Percentiles rank a stretch among this genome's conserved stretches.
phyloP scores from a whole-genome alignment of 2,797 vertebrate species.

The Podargus strigoides region DNA sequence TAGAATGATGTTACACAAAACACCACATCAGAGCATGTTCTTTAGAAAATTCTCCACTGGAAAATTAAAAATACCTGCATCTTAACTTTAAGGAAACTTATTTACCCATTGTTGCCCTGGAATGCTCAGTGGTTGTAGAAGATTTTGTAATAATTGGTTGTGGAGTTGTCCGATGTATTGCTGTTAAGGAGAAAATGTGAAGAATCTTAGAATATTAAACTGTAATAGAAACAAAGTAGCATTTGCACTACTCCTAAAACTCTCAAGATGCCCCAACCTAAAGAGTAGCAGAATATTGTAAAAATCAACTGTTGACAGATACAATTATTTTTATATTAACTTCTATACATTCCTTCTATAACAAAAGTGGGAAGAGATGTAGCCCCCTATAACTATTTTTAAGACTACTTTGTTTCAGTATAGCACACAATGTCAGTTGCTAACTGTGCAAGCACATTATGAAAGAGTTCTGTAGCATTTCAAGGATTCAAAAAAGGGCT shows the following conservation, averaged over 20 bases:
- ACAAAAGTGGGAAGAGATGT: neutral
- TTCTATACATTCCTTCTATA: neutral
- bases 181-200: constrained; percentile 56
- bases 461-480: neutral
- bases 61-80: neutral
- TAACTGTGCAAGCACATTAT: neutral
- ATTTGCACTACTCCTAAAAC: neutral
- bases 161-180: constrained; percentile 39
- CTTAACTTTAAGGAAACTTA: constrained; percentile 19
- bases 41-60: neutral
- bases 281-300: neutral
- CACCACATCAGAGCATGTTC: neutral
- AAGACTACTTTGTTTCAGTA: neutral
- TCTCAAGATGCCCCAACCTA: neutral
- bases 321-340: neutral
- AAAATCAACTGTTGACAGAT: neutral
- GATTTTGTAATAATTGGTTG: constrained; percentile 53
- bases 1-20: neutral
- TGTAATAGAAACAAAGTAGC: neutral
- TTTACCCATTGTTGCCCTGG: constrained; percentile 67
- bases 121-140: constrained; percentile 5
- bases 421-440: neutral
- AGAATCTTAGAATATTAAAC: constrained; percentile 40
- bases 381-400: neutral
- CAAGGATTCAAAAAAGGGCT: neutral